phyloP scores from a whole-genome alignment of 1,140 invertebrate genomes.

The Leguminivora glycinivorella region DNA sequence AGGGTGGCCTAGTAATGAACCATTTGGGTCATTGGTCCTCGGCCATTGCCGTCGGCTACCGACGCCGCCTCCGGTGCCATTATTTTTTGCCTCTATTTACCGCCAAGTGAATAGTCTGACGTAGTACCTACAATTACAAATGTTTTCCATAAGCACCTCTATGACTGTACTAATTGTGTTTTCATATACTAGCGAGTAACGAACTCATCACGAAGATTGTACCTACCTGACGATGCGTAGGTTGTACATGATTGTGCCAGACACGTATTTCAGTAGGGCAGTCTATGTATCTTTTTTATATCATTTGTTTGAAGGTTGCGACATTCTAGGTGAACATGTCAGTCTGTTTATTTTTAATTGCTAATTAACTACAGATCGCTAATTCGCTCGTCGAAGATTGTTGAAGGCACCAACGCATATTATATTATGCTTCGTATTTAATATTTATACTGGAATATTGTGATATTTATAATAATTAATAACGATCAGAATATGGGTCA shows the following conservation, averaged over 20 bases:
- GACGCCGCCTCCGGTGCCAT: slow-evolving; percentile 62
- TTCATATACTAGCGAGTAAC: slow-evolving; percentile 44
- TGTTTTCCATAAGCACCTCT: slow-evolving; percentile 37
- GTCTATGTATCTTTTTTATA: no score
- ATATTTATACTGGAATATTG: no score
- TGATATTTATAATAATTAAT: background rate
- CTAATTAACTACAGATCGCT: no score
- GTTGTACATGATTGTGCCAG: no score
- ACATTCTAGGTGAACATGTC: no score
- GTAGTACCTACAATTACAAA: slow-evolving; percentile 44
- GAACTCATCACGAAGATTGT: slow-evolving; percentile 40
- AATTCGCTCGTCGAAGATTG: no score
- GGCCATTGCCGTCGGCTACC: slow-evolving; percentile 66
- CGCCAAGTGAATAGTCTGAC: slow-evolving; percentile 53
- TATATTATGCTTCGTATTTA: no score
- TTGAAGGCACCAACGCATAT: no score
- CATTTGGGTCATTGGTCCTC: slow-evolving; percentile 78
- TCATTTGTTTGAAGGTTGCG: no score
- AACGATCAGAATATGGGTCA: slow-evolving; percentile 40
- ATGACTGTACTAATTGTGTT: slow-evolving; percentile 43
- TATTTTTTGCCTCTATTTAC: slow-evolving; percentile 67
- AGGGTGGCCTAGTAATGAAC: slow-evolving; percentile 65
- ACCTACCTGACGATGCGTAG: slow-evolving; percentile 46
- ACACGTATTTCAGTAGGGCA: background rate
- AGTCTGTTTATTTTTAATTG: no score